Percentiles rank a stretch among this genome's conserved stretches.
These are phyloP conservation scores for Uria lomvia DNA, from an alignment of 2,113 vertebrate genomes.

Conservation along the genomic window DNA sequence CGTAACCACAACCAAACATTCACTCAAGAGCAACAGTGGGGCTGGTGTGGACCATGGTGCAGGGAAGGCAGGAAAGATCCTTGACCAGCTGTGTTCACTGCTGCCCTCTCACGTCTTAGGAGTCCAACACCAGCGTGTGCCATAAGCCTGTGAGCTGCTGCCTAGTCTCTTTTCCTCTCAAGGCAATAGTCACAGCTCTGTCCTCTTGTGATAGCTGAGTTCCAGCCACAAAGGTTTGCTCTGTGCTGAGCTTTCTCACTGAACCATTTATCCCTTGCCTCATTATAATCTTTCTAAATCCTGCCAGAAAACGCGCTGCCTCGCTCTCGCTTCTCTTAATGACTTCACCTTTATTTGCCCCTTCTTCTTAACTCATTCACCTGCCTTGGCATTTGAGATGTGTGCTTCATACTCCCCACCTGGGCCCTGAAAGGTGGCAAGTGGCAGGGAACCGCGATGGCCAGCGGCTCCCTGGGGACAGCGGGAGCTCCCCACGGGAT, in stretches of 20 bases:
- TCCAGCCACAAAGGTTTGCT: not conserved
- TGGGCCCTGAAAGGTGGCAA: not conserved
- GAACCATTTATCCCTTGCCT: not conserved
- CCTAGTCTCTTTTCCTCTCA: not conserved
- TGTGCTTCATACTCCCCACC: not conserved
- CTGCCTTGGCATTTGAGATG: too few relatives aligned
- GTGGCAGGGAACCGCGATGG: accelerated
- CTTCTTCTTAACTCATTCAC: not conserved
- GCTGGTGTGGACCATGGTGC: not conserved
- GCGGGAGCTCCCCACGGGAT: not conserved
- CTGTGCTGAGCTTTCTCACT: not conserved
- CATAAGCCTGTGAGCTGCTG: not conserved
- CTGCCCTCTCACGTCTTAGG: not conserved
- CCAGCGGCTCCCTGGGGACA: not conserved
- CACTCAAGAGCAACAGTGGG: not conserved
- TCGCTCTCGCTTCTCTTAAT: not conserved
- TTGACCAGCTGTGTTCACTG: not conserved
- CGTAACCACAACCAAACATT: not conserved
- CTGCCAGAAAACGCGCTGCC: not conserved
- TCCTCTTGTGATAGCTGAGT: not conserved
- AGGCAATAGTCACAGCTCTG: not conserved
- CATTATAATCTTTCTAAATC: not conserved
- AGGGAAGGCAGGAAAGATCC: not conserved
- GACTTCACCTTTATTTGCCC: not conserved
- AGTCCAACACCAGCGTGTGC: not conserved